Base-by-base conservation (phyloP, 2,797 vertebrate species). In the Phylloscopus collybita region DNA sequence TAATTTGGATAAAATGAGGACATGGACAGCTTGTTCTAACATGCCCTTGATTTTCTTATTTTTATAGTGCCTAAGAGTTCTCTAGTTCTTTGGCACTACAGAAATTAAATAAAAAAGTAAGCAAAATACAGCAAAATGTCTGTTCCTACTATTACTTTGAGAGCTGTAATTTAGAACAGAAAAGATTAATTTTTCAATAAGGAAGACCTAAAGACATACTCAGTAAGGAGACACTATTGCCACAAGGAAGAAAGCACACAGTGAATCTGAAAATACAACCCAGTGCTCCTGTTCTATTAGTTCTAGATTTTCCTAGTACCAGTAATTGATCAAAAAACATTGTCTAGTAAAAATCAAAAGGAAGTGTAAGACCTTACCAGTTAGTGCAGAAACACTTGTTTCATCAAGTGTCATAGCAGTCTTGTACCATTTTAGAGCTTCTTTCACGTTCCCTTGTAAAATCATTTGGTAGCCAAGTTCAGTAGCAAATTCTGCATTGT, bases 401-500 rank as follows among this genome's bases (percentile, higher is more conserved):
- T 99, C 99, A 92, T 99, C 98, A 86, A 99, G 97, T 12, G 97
- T 98, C 98, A 99, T 99, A 79, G 99, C 99, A 1, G 98, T 98
- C 96, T 98, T 98, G 97, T 99, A 99, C 98, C 98, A 99, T 95
- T 98, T 99, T 81, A 98, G 93, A 57, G 99, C 99, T 84, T 99
- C 99, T 91, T 98, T 99, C 62, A 98, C 87, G 86, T 98, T 98
- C 49, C 98, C 99, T 97, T 98, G 98, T 86, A 99, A 98, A 88
- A 99, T 97, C 98, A 99, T 98, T 96, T 99, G 99, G 95, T 99
- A 99, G 91, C 99, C 99, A 94, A 99, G 97, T 96, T 99, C 99
- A 40, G 98, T 98, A 95, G 99, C 99, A 95, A 99, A 98, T 94
- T 99, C 98, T 12, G 99, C 98, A 95, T 98, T 98, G 13, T 98